phyloP scores from a whole-genome alignment of 2,888 invertebrate species.

The Hipparchia sbordonii region DNA sequence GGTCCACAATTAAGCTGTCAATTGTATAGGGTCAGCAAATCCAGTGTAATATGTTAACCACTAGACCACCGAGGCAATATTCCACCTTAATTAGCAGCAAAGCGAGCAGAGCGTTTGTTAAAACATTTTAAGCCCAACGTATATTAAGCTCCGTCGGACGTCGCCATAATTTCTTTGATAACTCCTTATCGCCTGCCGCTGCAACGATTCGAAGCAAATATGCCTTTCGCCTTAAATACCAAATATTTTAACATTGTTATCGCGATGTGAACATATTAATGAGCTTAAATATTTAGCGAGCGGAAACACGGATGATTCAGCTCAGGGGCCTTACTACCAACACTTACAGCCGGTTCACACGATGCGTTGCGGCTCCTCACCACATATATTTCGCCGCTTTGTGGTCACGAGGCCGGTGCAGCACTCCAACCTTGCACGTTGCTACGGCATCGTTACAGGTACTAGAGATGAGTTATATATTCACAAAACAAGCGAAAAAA shows the following conservation, averaged over 20 bases:
- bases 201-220: constrained; percentile 37
- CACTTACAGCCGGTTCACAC: too few species aligned
- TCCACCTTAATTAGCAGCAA: constrained; percentile 23
- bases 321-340: too few species aligned
- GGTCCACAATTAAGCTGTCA: too few species aligned
- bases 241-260: constrained; percentile 28
- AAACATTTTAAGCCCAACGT: constrained; percentile 24
- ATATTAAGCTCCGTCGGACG: constrained; percentile 20
- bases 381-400: too few species aligned
- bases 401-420: too few species aligned
- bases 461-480: too few species aligned
- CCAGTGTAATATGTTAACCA: too few species aligned
- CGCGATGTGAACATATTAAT: constrained; percentile 8
- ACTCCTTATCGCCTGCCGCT: constrained; percentile 56
- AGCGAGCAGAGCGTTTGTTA: constrained; percentile 13
- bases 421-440: too few species aligned
- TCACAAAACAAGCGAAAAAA: too few species aligned
- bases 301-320: not conserved
- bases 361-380: too few species aligned
- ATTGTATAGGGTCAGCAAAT: too few species aligned
- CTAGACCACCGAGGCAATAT: not conserved
- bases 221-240: constrained; percentile 33
- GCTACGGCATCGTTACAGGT: too few species aligned
- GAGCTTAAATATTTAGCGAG: constrained; percentile 14
- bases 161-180: constrained; percentile 53